Evolutionary conservation across 1,140 invertebrate species (phyloP), one percentile per base, ranked within the genome.

Genomic region (Drosophila aff.): DNA sequence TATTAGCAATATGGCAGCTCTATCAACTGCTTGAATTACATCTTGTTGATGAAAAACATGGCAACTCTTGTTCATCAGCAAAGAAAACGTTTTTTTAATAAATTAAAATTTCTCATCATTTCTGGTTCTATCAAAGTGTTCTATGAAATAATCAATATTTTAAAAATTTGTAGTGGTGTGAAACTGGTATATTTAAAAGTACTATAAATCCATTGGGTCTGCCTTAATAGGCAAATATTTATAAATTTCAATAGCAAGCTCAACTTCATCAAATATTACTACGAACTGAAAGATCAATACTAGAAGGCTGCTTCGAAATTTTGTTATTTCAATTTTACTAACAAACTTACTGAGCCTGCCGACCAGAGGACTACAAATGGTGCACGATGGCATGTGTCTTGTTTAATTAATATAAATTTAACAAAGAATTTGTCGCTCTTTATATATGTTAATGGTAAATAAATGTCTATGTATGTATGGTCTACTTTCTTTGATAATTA

Each of bases 21-120:
- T 49, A 38, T 10, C 33, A 13, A 36, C 50, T 52, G 50, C 50
- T 52, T 52, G 6, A 52, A 21, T 46, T 21, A 21, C 43, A 21
- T 44, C 8, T 44, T 44, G 9, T 3, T 28, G 9, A 9, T 31
- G 31, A 31, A 36, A 13, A 36, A 36, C 4, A 0, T 4, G 33
- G 44, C 43, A 44, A 6, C 43, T 10, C 43, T 44, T 6, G 6
- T 16, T 40, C 15, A 16, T 40, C 38, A 13, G 3, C 1, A 18
- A 16, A 7, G 7, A 40, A 15, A 4, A 2, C 8, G 6, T 7
- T 41, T 41, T 40, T 21, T 6, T 18, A 18, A 21, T 21, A 21
- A 5, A 21, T 11, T 13, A 21, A 0, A 1, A 13, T 46, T 46
- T 21, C 1, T 0, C 0, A 11, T 0, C 6, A 2, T 0, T 21